phyloP scores from a whole-genome alignment of 2,888 invertebrate species.

The Caenorhabditis parvicauda region DNA sequence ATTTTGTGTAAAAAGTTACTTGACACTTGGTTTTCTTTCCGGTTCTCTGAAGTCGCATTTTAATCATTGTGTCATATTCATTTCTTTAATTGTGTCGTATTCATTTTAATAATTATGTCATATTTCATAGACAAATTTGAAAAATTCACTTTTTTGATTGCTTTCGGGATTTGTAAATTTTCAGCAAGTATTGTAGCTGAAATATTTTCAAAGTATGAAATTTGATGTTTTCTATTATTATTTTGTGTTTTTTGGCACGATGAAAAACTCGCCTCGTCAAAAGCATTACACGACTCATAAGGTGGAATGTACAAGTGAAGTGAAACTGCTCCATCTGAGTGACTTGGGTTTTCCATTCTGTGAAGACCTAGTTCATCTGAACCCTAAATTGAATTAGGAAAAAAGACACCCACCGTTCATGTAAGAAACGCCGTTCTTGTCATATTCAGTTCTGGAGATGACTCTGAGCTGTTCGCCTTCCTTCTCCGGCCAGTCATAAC shows the following conservation, averaged over 20 bases:
- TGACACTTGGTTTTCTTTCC: constrained; percentile 33
- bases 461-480: constrained; percentile 70
- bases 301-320: constrained; percentile 94
- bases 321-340: constrained; percentile 83
- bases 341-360: constrained; percentile 88
- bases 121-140: neutral
- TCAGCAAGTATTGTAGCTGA: neutral
- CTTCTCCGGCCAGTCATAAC: constrained; percentile 77
- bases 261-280: constrained; percentile 74
- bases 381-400: constrained; percentile 4
- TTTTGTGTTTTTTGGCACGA: neutral
- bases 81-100: too few species aligned
- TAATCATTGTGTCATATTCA: neutral
- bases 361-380: constrained; percentile 90
- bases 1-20: constrained; percentile 58
- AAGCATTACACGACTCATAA: constrained; percentile 81
- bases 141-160: neutral
- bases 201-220: too few species aligned
- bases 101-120: too few species aligned
- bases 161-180: neutral
- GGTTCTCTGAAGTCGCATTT: constrained; percentile 29
- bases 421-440: constrained; percentile 81
- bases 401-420: constrained; percentile 79
- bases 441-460: constrained; percentile 72
- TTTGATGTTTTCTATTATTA: too few species aligned